Conservation (phyloP, 2,888 invertebrate species). For the Julus scandinavius region DNA sequence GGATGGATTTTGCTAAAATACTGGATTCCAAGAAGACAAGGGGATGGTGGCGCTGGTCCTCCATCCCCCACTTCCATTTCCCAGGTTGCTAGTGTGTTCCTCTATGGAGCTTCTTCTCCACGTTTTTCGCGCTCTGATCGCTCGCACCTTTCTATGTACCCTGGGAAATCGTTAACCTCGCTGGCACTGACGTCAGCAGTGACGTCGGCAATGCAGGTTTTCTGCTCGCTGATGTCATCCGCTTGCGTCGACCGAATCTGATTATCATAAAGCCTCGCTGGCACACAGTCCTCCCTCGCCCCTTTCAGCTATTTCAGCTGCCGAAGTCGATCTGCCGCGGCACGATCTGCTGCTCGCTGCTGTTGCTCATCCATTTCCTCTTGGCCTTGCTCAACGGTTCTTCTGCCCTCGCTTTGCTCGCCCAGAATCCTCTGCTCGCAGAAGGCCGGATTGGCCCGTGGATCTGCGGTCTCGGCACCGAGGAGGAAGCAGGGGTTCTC, state of each 20-base stretch:
- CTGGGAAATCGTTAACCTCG: conserved; percentile 56
- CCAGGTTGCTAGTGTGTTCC: not conserved
- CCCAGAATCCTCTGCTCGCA: not conserved
- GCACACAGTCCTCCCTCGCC: not conserved
- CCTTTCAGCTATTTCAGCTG: not conserved
- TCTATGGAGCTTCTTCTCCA: not conserved
- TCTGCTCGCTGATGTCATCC: conserved; percentile 54
- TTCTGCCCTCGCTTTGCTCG: not conserved
- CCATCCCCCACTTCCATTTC: not conserved
- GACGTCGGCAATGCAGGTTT: conserved; percentile 55
- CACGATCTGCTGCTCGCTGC: not conserved
- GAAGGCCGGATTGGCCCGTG: not conserved
- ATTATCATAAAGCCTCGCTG: conserved; percentile 42
- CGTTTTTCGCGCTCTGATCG: not conserved
- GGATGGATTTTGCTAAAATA: not conserved
- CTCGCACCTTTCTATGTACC: conserved; percentile 37
- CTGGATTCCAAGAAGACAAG: not conserved
- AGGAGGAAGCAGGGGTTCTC: not conserved
- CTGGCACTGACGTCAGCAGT: conserved; percentile 52
- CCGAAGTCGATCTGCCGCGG: not conserved
- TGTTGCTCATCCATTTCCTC: not conserved
- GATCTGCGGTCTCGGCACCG: not conserved
- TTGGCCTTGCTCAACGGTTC: not conserved
- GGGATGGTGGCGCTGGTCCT: not conserved
- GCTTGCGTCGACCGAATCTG: conserved; percentile 47